Conservation (phyloP, 2,888 invertebrate genomes). For the Drosophila atripex region DNA sequence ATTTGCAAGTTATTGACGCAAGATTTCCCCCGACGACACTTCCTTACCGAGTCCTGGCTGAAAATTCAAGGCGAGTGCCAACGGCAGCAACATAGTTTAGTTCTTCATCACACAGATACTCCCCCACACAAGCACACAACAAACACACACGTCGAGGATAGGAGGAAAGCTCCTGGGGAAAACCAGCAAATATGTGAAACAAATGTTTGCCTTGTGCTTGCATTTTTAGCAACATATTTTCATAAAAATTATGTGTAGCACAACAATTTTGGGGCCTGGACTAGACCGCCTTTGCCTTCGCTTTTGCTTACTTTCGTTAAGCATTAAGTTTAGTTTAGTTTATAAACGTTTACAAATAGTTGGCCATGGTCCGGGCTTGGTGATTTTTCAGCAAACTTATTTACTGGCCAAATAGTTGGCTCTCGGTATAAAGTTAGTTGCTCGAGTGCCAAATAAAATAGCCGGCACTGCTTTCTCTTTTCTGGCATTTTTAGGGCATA, state of each 20-base stretch:
- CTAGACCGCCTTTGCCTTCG: constrained; percentile 29
- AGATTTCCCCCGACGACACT: constrained; percentile 66
- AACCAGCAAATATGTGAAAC: constrained; percentile 56
- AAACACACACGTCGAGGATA: background rate
- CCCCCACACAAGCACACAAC: background rate
- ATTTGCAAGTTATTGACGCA: constrained; percentile 75
- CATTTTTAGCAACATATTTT: constrained; percentile 72
- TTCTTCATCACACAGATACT: constrained; percentile 30
- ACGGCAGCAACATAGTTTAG: constrained; percentile 54
- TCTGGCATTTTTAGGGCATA: constrained; percentile 19
- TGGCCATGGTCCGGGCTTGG: constrained; percentile 47
- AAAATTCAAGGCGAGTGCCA: constrained; percentile 60
- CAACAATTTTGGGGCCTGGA: constrained; percentile 48
- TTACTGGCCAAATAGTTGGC: constrained; percentile 67
- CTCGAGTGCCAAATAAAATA: constrained; percentile 50
- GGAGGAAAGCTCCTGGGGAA: constrained; percentile 2
- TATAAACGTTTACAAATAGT: constrained; percentile 69
- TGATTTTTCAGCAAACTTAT: constrained; percentile 69
- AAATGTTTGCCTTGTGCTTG: constrained; percentile 73
- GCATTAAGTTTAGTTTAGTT: constrained; percentile 65
- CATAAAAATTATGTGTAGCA: constrained; percentile 64
- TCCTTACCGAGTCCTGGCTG: constrained; percentile 7
- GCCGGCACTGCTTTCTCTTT: constrained; percentile 39
- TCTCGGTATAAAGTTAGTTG: constrained; percentile 52
- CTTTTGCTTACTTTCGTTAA: constrained; percentile 56